Evolutionary conservation across 2,113 vertebrate genomes (phyloP), one percentile per base, ranked within the genome.

Genomic region (Megaceryle torquata): DNA sequence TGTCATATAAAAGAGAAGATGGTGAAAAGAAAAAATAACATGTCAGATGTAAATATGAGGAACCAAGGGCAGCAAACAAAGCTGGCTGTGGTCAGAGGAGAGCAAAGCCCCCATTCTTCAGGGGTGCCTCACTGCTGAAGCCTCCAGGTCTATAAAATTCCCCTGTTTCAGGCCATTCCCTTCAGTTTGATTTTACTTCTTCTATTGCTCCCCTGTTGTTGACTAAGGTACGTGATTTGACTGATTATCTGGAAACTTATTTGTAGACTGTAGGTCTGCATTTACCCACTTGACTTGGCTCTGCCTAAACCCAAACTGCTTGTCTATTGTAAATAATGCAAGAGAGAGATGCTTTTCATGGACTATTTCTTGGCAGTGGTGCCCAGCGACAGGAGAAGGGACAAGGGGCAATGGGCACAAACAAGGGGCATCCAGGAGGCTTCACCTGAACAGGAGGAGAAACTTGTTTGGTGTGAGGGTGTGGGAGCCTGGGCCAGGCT

Each of bases 201-300:
- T 35, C 39, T 14, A 2, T 18, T 1, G 0, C 43, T 74, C 33
- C 39, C 7, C 56, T 29, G 29, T 1, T 83, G 7, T 31, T 43
- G 33, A 3, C 29, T 11, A 29, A 90, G 83, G 80, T 88, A 85
- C 0, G 46, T 69, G 53, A 25, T 41, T 44, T n/a, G 24, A 15
- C 26, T 39, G 15, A 2, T 2, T 6, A 8, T 8, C 37, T 16
- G 44, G 43, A 7, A 14, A 41, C 13, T 59, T 11, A 6, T 13
- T 12, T 33, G 9, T 26, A 31, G 41, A 1, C 15, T 48, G 16
- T 26, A 35, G 43, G 37, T 61, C 60, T 1, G 2, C 15, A 16
- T 59, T 67, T 53, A 22, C 22, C 3, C 17, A 2, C n/a, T 50
- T 8, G 48, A 5, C 28, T n/a, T 20, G 74, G 15, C 60, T 85